Percentiles rank a stretch among this genome's conserved stretches.
These are phyloP conservation scores for Melopsittacus undulatus DNA, from an alignment of 2,797 vertebrate genomes.

Conservation along the genomic window DNA sequence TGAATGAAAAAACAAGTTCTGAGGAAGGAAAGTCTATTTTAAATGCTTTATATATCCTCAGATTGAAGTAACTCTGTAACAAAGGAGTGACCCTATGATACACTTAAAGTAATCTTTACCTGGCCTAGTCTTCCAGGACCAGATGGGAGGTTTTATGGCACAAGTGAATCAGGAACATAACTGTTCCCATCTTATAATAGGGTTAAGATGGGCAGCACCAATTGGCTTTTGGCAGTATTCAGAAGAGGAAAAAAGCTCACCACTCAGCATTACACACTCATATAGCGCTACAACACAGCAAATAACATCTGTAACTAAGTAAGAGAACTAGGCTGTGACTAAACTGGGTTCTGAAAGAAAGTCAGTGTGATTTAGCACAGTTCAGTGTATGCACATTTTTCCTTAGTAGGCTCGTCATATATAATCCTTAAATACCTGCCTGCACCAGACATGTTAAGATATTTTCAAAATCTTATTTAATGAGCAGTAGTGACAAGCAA, in stretches of 20 bases:
- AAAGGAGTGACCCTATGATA: not conserved
- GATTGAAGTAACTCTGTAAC: not conserved
- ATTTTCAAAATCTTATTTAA: not conserved
- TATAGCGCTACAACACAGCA: not conserved
- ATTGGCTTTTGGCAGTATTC: not conserved
- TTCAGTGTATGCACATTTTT: not conserved
- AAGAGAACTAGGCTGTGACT: not conserved
- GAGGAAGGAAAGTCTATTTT: not conserved
- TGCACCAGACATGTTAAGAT: not conserved
- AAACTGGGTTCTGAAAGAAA: not conserved
- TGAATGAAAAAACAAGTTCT: not conserved
- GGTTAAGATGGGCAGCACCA: not conserved
- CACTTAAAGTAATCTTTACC: not conserved
- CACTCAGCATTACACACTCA: not conserved
- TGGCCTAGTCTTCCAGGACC: not conserved
- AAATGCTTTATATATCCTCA: not conserved
- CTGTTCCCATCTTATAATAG: not conserved
- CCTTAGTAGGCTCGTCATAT: not conserved
- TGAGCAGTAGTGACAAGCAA: not conserved
- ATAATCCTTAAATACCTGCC: not conserved
- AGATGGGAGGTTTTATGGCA: not conserved
- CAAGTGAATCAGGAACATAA: not conserved
- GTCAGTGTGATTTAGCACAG: not conserved
- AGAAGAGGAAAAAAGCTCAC: not conserved
- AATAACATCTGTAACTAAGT: not conserved